A percentile compares a stretch with the other conserved stretches of the same genome.
Evolutionary conservation across 2,797 vertebrate genomes (phyloP).

Genomic region (Phylloscopus collybita): DNA sequence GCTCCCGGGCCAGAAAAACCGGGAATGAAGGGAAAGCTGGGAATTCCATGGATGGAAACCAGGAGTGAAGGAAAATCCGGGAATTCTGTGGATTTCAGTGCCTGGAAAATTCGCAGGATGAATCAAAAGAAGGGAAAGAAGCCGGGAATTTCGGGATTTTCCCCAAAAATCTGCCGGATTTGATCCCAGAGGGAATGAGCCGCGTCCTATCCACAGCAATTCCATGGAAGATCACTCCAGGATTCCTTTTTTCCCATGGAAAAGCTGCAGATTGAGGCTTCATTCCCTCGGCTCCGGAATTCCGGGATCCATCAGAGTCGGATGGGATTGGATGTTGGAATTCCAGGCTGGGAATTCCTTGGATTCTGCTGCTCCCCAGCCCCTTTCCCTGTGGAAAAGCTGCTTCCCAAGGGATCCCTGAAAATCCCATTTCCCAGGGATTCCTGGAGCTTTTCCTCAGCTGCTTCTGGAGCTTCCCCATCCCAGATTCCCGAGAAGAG

Average conservation of each 20-base stretch:
- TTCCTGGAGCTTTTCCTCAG: background rate
- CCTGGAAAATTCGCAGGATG: background rate
- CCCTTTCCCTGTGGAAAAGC: no score
- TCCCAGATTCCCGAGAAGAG: background rate
- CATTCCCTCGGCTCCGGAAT: background rate
- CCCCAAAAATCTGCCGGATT: accelerated
- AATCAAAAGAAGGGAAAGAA: background rate
- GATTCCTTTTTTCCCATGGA: background rate
- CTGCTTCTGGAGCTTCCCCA: background rate
- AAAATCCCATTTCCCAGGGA: no score
- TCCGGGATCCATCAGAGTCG: no score
- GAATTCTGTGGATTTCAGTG: background rate
- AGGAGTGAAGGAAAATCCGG: background rate
- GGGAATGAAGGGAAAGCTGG: background rate
- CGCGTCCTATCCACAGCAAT: background rate
- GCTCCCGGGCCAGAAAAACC: background rate
- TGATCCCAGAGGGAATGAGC: background rate
- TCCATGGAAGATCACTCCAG: background rate
- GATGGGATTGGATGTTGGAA: background rate
- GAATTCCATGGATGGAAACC: background rate
- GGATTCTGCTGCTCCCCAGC: background rate
- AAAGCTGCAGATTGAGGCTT: background rate
- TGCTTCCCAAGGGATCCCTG: no score
- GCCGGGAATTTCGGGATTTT: background rate
- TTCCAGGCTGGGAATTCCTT: background rate